phyloP scores from a whole-genome alignment of 2,888 invertebrate species.

The Ophion slaviceki region DNA sequence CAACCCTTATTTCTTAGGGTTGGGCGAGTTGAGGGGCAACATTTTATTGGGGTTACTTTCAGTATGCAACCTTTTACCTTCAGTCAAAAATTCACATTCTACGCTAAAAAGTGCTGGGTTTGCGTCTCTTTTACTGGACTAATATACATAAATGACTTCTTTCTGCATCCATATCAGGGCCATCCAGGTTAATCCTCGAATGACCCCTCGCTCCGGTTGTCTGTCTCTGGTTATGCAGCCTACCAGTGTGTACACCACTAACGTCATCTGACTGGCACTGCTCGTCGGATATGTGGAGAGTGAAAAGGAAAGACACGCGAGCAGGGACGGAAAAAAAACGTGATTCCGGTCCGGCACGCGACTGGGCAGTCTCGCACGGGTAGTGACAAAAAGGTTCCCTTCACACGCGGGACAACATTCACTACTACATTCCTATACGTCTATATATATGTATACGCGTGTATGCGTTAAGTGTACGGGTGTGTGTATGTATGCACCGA shows the following conservation, averaged over 20 bases:
- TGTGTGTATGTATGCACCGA: constrained; percentile 32
- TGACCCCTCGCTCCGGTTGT: constrained; percentile 78
- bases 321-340: constrained; percentile 63
- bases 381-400: constrained; percentile 81
- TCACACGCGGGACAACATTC: constrained; percentile 63
- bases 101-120: too few relatives aligned
- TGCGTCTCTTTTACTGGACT: too few relatives aligned
- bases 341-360: constrained; percentile 82
- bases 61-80: too few relatives aligned
- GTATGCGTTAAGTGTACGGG: constrained; percentile 39
- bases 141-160: constrained; percentile 61
- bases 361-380: constrained; percentile 72
- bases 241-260: constrained; percentile 69
- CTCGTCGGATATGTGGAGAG: constrained; percentile 50
- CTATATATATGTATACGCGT: constrained; percentile 18
- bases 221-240: constrained; percentile 56
- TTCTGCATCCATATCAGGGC: constrained; percentile 72
- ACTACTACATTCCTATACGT: constrained; percentile 39
- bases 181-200: constrained; percentile 81
- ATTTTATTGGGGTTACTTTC: too few relatives aligned
- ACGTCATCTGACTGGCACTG: constrained; percentile 44
- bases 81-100: too few relatives aligned
- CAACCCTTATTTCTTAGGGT: too few relatives aligned
- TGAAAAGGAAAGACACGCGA: constrained; percentile 54
- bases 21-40: too few relatives aligned